Evolutionary conservation across 2,888 invertebrate species (phyloP).

Genomic region (Macropis europaea): DNA sequence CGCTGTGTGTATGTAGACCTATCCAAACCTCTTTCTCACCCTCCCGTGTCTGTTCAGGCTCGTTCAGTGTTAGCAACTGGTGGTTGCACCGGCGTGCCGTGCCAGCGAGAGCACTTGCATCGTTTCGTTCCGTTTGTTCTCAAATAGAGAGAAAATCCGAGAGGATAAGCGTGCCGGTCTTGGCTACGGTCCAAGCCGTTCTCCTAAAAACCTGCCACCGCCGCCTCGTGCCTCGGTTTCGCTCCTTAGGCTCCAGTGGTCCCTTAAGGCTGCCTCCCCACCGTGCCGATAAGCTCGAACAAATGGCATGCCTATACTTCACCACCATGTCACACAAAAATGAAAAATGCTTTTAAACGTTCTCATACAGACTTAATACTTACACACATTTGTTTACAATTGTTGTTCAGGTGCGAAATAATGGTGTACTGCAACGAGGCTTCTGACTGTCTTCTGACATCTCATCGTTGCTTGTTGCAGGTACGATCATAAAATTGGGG

Average conservation of each 20-base stretch:
- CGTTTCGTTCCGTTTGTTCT: slow-evolving; percentile 77
- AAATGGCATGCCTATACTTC: background rate
- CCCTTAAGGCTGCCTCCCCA: slow-evolving; percentile 15
- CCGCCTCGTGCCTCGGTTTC: slow-evolving; percentile 21
- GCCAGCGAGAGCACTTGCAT: slow-evolving; percentile 75
- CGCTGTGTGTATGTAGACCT: slow-evolving; percentile 55
- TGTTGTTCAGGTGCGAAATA: no score
- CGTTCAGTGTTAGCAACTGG: slow-evolving; percentile 78
- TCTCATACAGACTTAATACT: no score
- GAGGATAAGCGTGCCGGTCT: slow-evolving; percentile 72
- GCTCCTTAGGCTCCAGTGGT: slow-evolving; percentile 3
- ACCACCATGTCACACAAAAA: no score
- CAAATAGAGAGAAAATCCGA: slow-evolving; percentile 78
- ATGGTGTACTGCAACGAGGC: no score
- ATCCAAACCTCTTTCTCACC: slow-evolving; percentile 56
- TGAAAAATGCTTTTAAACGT: no score
- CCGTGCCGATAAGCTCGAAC: background rate
- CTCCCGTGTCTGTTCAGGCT: slow-evolving; percentile 45
- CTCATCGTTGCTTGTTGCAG: no score
- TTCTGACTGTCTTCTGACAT: no score
- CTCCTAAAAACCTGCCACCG: slow-evolving; percentile 52
- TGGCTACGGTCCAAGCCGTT: slow-evolving; percentile 74
- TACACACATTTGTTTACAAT: no score
- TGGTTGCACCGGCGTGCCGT: slow-evolving; percentile 78
- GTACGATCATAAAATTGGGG: no score